Conservation (phyloP, 2,888 invertebrate genomes). For the Dryomyza anilis region DNA sequence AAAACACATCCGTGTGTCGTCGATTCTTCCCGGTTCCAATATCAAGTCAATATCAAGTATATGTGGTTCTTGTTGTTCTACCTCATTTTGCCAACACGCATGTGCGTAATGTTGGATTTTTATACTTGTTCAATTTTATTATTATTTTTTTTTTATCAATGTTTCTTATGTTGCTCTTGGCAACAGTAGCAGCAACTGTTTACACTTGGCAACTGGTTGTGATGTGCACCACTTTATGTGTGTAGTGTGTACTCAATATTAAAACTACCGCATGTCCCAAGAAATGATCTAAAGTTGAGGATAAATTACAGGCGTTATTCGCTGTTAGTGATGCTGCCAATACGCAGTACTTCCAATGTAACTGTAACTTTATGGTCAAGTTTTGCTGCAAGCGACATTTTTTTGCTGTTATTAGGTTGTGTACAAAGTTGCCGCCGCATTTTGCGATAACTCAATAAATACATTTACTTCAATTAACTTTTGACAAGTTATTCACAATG, state of each 20-base stretch:
- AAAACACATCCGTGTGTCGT: neutral
- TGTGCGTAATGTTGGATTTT: neutral
- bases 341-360: slow-evolving; percentile 1
- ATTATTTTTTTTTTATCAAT: neutral
- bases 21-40: neutral
- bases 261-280: too few relatives aligned
- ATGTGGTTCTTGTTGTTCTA: neutral
- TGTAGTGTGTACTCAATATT: too few relatives aligned
- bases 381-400: neutral
- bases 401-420: neutral
- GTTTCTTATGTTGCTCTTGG: too few relatives aligned
- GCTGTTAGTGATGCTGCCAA: neutral
- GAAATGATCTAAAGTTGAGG: too few relatives aligned
- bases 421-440: too few relatives aligned
- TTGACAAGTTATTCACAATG: too few relatives aligned
- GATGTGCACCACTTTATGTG: too few relatives aligned
- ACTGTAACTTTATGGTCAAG: neutral
- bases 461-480: too few relatives aligned
- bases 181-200: slow-evolving; percentile 16
- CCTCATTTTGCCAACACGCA: neutral
- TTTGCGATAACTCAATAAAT: too few relatives aligned
- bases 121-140: neutral
- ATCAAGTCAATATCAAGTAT: too few relatives aligned
- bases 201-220: slow-evolving; percentile 15
- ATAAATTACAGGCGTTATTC: too few relatives aligned